These are phyloP conservation scores for Parasteatoda lunata DNA, from an alignment of 2,888 invertebrate genomes.

Conservation along the genomic window DNA sequence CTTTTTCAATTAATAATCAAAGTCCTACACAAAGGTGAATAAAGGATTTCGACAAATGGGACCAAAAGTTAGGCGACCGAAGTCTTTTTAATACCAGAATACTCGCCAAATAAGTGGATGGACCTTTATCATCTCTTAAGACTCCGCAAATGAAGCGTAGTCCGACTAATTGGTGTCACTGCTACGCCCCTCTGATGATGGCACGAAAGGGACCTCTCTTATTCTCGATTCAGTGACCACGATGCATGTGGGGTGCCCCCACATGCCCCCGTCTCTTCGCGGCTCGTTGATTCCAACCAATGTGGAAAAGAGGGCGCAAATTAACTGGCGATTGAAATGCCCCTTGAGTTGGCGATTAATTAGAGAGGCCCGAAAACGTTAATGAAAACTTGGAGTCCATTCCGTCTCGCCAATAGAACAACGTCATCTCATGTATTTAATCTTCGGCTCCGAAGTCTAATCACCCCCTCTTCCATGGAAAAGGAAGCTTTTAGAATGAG, in stretches of 20 bases:
- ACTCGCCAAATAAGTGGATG: too few relatives aligned
- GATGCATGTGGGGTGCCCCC: conserved; percentile 17
- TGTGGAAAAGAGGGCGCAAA: conserved; percentile 47
- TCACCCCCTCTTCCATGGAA: not conserved
- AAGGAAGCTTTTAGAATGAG: not conserved
- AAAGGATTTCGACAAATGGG: too few relatives aligned
- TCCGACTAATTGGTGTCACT: conserved; percentile 35
- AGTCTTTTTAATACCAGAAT: too few relatives aligned
- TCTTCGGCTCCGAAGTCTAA: not conserved
- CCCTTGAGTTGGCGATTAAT: conserved; percentile 47
- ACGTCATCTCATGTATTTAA: not conserved
- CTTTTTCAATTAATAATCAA: too few relatives aligned
- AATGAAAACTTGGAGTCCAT: conserved; percentile 39
- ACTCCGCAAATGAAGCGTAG: conserved; percentile 40
- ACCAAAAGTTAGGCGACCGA: too few relatives aligned
- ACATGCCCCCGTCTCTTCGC: conserved; percentile 1
- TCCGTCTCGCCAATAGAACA: not conserved
- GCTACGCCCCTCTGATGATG: not conserved
- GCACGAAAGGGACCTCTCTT: not conserved
- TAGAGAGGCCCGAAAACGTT: conserved; percentile 34
- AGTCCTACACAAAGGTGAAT: too few relatives aligned
- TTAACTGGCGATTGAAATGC: conserved; percentile 53
- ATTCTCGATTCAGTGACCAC: conserved; percentile 30
- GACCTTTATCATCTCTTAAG: not conserved
- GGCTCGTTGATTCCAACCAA: conserved; percentile 47